Conservation (phyloP, 2,113 vertebrate genomes). For the Takifugu bimaculatus region DNA sequence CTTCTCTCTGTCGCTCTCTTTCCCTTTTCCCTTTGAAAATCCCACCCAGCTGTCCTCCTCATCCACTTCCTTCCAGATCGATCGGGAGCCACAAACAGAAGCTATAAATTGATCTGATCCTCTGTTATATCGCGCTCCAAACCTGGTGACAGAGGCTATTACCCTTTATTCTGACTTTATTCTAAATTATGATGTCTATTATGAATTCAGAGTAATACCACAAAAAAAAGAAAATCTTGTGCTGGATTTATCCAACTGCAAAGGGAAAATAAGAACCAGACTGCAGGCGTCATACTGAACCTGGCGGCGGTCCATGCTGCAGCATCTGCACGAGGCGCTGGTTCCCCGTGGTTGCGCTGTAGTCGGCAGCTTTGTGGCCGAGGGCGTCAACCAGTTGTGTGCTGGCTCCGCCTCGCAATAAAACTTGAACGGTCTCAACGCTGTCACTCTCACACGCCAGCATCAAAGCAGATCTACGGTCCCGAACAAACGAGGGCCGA, state of each 20-base stretch:
- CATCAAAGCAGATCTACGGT: constrained; percentile 87
- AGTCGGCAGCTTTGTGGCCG: constrained; percentile 79
- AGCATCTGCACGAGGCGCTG: constrained; percentile 79
- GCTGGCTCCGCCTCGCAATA: constrained; percentile 81
- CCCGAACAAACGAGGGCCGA: neutral
- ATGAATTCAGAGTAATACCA: neutral
- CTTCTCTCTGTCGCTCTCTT: constrained; percentile 7
- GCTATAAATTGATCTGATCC: neutral
- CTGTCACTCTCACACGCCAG: constrained; percentile 88
- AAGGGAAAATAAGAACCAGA: neutral
- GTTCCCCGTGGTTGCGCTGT: constrained; percentile 77
- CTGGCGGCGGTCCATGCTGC: constrained; percentile 75
- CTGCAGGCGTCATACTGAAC: constrained; percentile 35
- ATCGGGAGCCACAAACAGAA: constrained; percentile 14
- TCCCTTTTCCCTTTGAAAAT: constrained; percentile 13
- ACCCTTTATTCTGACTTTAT: neutral
- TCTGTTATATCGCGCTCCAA: neutral
- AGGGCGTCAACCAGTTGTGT: constrained; percentile 77
- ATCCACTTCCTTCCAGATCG: constrained; percentile 26
- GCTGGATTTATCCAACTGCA: neutral
- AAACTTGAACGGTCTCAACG: constrained; percentile 80
- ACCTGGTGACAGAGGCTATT: neutral
- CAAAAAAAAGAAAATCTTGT: neutral
- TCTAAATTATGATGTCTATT: neutral
- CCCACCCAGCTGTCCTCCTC: constrained; percentile 48